phyloP scores from a whole-genome alignment of 1,140 invertebrate species.

The Nebria ingens region DNA sequence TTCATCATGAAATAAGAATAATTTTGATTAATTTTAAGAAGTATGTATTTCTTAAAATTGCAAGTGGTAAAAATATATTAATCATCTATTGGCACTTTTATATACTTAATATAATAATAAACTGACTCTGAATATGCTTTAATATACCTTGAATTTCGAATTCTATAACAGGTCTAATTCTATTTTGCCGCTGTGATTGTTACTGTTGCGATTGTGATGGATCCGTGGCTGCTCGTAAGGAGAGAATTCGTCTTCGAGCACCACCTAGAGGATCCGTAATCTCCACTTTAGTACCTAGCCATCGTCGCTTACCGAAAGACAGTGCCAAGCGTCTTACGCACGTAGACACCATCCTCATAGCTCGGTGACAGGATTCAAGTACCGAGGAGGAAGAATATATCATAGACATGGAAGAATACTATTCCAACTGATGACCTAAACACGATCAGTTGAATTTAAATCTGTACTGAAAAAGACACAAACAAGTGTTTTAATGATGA shows the following conservation, averaged over 20 bases:
- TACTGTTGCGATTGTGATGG: slow-evolving; percentile 13
- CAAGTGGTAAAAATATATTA: too few species aligned
- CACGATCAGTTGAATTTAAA: neutral
- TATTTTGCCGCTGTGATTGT: slow-evolving; percentile 17
- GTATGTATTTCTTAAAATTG: too few species aligned
- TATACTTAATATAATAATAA: too few species aligned
- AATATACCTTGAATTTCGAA: slow-evolving; percentile 1
- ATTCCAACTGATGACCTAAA: slow-evolving; percentile 9
- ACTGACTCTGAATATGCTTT: too few species aligned
- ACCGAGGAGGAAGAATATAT: slow-evolving; percentile 15
- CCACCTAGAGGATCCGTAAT: slow-evolving; percentile 12
- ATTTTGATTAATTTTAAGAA: too few species aligned
- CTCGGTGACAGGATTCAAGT: slow-evolving; percentile 17
- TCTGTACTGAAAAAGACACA: neutral
- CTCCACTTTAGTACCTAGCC: neutral
- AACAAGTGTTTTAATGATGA: too few species aligned
- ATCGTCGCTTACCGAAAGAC: neutral
- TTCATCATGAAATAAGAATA: too few species aligned
- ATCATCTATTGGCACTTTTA: neutral
- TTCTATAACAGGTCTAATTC: slow-evolving; percentile 16
- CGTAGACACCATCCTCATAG: slow-evolving; percentile 18
- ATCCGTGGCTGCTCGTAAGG: neutral
- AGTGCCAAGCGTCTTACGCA: slow-evolving; percentile 8
- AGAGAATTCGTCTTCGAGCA: slow-evolving; percentile 14
- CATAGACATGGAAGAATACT: slow-evolving; percentile 13